Percentiles rank a stretch among this genome's conserved stretches.
phyloP scores from a whole-genome alignment of 2,113 vertebrate species.

The Halichoeres trimaculatus region DNA sequence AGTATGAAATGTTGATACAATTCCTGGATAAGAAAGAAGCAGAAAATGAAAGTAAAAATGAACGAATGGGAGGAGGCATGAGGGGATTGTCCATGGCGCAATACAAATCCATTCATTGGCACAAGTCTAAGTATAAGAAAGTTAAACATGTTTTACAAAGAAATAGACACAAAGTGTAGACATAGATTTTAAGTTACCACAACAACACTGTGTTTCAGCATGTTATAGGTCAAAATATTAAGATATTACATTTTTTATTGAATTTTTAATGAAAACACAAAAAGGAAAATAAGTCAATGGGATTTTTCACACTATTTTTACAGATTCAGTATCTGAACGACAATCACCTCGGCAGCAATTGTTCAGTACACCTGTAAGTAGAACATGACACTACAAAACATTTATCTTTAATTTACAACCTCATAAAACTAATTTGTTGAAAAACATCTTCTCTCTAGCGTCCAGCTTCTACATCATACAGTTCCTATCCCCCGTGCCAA shows the following conservation, averaged over 20 bases:
- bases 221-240: not conserved
- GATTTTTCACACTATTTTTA: not conserved
- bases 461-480: not conserved
- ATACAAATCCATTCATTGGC: too few relatives aligned
- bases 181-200: not conserved
- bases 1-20: too few relatives aligned
- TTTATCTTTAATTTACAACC: not conserved
- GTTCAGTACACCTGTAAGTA: conserved; percentile 53
- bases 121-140: not conserved
- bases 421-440: not conserved
- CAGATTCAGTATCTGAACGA: conserved; percentile 14
- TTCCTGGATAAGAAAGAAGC: not conserved
- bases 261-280: too few relatives aligned
- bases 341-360: conserved; percentile 17
- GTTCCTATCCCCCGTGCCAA: conserved; percentile 1
- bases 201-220: not conserved
- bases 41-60: not conserved
- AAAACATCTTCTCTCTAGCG: not conserved
- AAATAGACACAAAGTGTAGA: not conserved
- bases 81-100: not conserved
- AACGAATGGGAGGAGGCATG: not conserved
- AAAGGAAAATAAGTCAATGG: too few relatives aligned
- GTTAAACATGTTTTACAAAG: not conserved
- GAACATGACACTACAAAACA: not conserved
- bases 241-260: not conserved